Conservation (phyloP, 2,113 vertebrate genomes). For the Phaetusa simplex region DNA sequence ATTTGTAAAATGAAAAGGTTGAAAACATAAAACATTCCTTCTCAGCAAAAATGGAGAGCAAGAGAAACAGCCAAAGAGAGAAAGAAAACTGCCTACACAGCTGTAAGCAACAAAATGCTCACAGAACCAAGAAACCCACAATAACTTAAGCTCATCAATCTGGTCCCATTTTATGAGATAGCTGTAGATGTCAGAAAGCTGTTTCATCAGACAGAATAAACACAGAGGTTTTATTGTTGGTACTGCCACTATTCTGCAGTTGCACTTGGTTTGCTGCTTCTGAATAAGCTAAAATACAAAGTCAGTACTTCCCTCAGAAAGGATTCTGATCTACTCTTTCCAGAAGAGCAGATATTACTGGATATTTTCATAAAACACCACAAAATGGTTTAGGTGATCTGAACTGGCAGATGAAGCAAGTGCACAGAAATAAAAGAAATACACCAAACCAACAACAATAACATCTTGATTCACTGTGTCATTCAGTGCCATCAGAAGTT, state of each 20-base stretch:
- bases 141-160: background rate
- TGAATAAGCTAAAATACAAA: background rate
- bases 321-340: background rate
- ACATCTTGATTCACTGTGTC: background rate
- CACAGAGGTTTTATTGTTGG: background rate
- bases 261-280: background rate
- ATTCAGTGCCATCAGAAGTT: background rate
- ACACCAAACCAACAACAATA: background rate
- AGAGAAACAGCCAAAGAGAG: background rate
- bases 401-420: background rate
- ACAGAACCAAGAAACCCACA: background rate
- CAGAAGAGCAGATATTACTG: background rate
- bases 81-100: background rate
- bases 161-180: background rate
- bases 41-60: background rate
- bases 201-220: conserved; percentile 1
- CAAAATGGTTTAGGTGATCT: background rate
- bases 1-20: background rate
- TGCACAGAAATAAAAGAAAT: background rate
- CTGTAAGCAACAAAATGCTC: background rate
- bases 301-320: background rate
- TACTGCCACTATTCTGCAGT: background rate
- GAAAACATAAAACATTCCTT: background rate
- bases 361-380: background rate
- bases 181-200: background rate